A percentile compares a stretch with the other conserved stretches of the same genome.
Conservation (phyloP, 2,888 invertebrate species). For the Camponotus fellah region DNA sequence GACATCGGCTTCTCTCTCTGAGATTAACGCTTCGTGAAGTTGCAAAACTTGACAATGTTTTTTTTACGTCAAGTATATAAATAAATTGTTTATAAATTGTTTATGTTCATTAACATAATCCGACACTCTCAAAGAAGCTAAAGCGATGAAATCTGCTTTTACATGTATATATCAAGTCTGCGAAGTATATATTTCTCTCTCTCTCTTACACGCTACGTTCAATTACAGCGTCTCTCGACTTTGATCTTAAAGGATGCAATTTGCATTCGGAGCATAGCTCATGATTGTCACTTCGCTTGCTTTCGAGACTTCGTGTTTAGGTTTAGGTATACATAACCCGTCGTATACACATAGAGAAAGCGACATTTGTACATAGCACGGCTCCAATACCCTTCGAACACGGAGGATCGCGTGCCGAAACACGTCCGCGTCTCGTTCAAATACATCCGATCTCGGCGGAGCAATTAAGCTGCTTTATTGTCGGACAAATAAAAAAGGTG, state of each 20-base stretch:
- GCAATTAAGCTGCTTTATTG: slow-evolving; percentile 56
- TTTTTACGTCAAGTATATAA: background rate
- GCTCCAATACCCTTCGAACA: slow-evolving; percentile 33
- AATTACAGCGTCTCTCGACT: background rate
- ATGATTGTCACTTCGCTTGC: slow-evolving; percentile 29
- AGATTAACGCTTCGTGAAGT: slow-evolving; percentile 28
- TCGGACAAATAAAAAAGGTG: slow-evolving; percentile 41
- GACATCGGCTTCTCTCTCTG: slow-evolving; percentile 22
- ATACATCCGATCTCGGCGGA: slow-evolving; percentile 46
- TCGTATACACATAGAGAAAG: slow-evolving; percentile 5
- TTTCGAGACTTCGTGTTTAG: background rate
- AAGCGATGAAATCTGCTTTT: background rate
- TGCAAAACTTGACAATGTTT: slow-evolving; percentile 9
- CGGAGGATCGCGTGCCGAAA: slow-evolving; percentile 43
- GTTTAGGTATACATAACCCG: background rate
- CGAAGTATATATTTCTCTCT: background rate
- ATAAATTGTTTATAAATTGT: background rate
- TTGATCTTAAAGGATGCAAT: slow-evolving; percentile 21
- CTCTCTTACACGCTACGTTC: background rate
- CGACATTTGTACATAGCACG: background rate
- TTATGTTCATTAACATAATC: background rate
- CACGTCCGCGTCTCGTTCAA: slow-evolving; percentile 45
- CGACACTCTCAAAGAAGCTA: background rate
- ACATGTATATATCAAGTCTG: background rate
- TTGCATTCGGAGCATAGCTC: slow-evolving; percentile 17